Conservation (phyloP, 2,113 vertebrate species). For the Arizona elegans region DNA sequence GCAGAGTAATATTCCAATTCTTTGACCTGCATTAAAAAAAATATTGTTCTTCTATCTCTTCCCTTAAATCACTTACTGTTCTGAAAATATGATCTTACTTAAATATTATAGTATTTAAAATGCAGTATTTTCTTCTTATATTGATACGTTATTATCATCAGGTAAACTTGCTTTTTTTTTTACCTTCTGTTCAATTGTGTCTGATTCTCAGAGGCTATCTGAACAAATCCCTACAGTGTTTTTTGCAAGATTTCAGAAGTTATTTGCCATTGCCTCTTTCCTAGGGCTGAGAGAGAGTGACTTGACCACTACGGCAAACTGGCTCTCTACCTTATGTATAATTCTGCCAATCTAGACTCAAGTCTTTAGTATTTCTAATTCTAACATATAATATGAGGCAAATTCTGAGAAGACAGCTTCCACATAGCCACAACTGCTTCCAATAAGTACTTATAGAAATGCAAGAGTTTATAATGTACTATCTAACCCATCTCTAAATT, state of each 20-base stretch:
- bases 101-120: neutral
- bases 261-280: neutral
- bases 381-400: neutral
- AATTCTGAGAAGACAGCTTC: neutral
- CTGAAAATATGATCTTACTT: neutral
- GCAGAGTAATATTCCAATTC: neutral
- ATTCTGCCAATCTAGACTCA: neutral
- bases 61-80: neutral
- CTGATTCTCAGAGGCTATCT: neutral
- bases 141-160: neutral
- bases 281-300: neutral
- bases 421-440: neutral
- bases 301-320: neutral
- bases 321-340: neutral
- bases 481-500: neutral
- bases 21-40: neutral
- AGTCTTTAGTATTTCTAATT: neutral
- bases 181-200: neutral
- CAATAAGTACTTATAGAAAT: neutral
- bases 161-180: neutral
- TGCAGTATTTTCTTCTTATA: neutral
- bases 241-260: neutral
- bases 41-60: neutral
- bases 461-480: neutral
- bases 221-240: neutral